Evolutionary conservation across 1,140 invertebrate genomes (phyloP).

Genomic region (Calephelis nemesis): DNA sequence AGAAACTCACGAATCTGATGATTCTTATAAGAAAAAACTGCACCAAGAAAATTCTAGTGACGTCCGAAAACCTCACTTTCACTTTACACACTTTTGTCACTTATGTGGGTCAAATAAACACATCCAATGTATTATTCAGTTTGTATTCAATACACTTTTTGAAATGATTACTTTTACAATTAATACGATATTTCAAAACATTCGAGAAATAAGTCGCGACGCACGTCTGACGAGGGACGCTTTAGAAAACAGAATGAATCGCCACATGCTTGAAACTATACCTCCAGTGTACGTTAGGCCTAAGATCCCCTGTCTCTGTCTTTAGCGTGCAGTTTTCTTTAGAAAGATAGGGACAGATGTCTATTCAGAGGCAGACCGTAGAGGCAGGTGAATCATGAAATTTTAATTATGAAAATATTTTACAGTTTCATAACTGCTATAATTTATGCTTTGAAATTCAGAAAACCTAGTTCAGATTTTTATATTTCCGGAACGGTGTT

Average conservation of each 20-base stretch:
- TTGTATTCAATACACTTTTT: conserved; percentile 19
- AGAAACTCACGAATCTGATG: conserved; percentile 31
- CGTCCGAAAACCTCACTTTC: conserved; percentile 61
- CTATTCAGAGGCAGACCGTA: conserved; percentile 46
- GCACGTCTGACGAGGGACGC: conserved; percentile 44
- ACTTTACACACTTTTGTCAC: conserved; percentile 55
- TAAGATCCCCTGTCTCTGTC: conserved; percentile 59
- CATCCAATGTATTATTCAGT: conserved; percentile 10
- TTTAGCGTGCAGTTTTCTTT: conserved; percentile 33
- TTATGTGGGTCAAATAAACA: conserved; percentile 52
- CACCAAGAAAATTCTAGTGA: conserved; percentile 10
- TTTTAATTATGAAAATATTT: conserved; percentile 19
- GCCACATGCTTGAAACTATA: conserved; percentile 54
- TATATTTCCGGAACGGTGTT: no score
- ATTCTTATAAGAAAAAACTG: conserved; percentile 35
- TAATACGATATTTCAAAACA: conserved; percentile 60
- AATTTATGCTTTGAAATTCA: conserved; percentile 22
- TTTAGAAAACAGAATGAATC: conserved; percentile 68
- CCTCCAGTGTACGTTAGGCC: conserved; percentile 41
- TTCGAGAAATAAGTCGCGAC: conserved; percentile 45
- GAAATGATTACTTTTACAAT: conserved; percentile 23
- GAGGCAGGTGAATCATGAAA: conserved; percentile 61
- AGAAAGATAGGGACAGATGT: conserved; percentile 57
- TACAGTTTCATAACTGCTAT: conserved; percentile 38
- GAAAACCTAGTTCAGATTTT: not conserved